Evolutionary conservation across 2,888 invertebrate genomes (phyloP).

Genomic region (Volucella bombylans): DNA sequence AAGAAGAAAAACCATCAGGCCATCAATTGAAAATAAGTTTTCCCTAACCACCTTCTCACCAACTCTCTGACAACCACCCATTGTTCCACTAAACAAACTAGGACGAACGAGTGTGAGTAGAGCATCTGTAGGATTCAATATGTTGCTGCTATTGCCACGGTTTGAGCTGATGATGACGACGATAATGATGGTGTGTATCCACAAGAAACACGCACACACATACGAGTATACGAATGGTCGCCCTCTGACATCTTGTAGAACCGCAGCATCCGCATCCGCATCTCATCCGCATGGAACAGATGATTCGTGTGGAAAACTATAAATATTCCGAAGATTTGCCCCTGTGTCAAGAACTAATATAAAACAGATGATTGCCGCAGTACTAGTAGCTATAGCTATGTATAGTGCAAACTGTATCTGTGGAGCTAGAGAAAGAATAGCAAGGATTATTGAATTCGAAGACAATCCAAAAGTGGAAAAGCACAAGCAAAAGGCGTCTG

Average conservation of each 20-base stretch:
- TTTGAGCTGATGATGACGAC: constrained; percentile 54
- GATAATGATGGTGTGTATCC: constrained; percentile 53
- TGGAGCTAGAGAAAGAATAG: constrained; percentile 19
- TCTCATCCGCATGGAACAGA: constrained; percentile 47
- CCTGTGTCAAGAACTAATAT: constrained; percentile 68
- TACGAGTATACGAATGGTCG: no score
- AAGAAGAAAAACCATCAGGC: constrained; percentile 1
- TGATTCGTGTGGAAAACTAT: constrained; percentile 67
- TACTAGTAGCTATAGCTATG: constrained; percentile 8
- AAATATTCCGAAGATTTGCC: constrained; percentile 66
- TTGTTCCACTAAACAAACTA: constrained; percentile 28
- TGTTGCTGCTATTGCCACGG: constrained; percentile 56
- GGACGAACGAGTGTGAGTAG: not conserved
- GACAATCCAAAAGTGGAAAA: constrained; percentile 33
- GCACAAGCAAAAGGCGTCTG: constrained; percentile 39
- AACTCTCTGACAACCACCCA: not conserved
- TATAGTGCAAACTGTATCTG: no score
- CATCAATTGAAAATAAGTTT: constrained; percentile 69
- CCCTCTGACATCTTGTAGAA: not conserved
- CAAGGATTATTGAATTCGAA: constrained; percentile 68
- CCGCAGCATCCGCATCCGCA: constrained; percentile 20
- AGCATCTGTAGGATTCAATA: constrained; percentile 59
- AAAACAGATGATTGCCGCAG: constrained; percentile 66
- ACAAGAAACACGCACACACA: constrained; percentile 16
- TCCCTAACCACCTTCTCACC: not conserved